phyloP scores from a whole-genome alignment of 2,113 vertebrate species.

The Oenanthe oenanthe region DNA sequence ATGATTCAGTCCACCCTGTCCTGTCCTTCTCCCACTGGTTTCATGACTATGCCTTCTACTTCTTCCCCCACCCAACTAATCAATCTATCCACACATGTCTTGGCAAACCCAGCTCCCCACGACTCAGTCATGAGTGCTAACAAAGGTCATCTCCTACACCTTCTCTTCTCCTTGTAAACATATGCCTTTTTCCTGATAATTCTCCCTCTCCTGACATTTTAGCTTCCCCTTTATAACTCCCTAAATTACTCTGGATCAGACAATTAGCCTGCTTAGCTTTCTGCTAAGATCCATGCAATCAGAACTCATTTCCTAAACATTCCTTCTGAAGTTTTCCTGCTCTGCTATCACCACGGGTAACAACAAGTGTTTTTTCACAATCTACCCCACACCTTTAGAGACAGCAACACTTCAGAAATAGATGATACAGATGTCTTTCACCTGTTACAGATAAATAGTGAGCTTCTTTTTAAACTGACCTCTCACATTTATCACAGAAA shows the following conservation, averaged over 20 bases:
- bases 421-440: neutral
- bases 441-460: neutral
- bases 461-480: neutral
- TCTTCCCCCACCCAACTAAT: neutral
- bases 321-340: neutral
- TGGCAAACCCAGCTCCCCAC: neutral
- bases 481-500: neutral
- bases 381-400: neutral
- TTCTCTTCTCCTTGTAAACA: neutral
- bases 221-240: neutral
- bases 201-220: neutral
- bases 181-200: neutral
- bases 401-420: neutral
- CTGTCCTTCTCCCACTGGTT: neutral
- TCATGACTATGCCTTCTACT: neutral
- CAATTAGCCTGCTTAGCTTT: neutral
- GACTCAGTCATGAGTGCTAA: neutral
- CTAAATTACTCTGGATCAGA: neutral
- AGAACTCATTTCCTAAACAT: neutral
- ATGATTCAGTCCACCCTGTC: accelerated
- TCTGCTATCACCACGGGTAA: neutral
- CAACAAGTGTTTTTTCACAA: neutral
- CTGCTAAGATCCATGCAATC: neutral
- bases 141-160: neutral
- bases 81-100: neutral